phyloP scores from a whole-genome alignment of 2,888 invertebrate genomes.

The Monopis laevigella region DNA sequence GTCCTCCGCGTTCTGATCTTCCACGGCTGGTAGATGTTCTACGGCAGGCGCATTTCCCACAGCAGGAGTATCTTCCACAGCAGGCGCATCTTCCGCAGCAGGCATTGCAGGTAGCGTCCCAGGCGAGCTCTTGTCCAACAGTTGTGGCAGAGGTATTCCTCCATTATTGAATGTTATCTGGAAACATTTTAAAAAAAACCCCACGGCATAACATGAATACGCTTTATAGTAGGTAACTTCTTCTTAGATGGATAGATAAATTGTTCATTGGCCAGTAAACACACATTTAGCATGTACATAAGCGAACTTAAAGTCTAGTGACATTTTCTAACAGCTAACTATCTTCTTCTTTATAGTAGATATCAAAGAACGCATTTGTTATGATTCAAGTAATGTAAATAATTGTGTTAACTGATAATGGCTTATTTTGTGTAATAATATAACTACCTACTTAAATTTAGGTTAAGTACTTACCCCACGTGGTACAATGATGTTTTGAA shows the following conservation, averaged over 20 bases:
- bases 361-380: neutral
- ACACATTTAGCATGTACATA: too few relatives aligned
- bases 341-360: neutral
- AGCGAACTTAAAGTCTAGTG: neutral
- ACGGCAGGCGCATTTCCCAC: slow-evolving; percentile 11
- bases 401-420: slow-evolving; percentile 10
- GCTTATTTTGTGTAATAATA: slow-evolving; percentile 14
- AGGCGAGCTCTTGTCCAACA: slow-evolving; percentile 15
- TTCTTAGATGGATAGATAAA: too few relatives aligned
- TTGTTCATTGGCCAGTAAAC: too few relatives aligned
- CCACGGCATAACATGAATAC: slow-evolving; percentile 3
- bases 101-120: slow-evolving; percentile 10
- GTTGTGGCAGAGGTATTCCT: slow-evolving; percentile 13
- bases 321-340: neutral
- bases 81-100: neutral
- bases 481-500: slow-evolving; percentile 14
- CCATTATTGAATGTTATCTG: slow-evolving; percentile 14
- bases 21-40: slow-evolving; percentile 11
- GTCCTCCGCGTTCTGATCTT: too few relatives aligned
- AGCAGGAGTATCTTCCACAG: neutral
- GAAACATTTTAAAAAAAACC: slow-evolving; percentile 11
- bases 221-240: too few relatives aligned
- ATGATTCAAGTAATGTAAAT: neutral
- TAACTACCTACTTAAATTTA: slow-evolving; percentile 9
- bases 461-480: slow-evolving; percentile 12